Percentiles rank a stretch among this genome's conserved stretches.
Evolutionary conservation across 2,797 vertebrate genomes (phyloP).

Genomic region (Picus viridis): DNA sequence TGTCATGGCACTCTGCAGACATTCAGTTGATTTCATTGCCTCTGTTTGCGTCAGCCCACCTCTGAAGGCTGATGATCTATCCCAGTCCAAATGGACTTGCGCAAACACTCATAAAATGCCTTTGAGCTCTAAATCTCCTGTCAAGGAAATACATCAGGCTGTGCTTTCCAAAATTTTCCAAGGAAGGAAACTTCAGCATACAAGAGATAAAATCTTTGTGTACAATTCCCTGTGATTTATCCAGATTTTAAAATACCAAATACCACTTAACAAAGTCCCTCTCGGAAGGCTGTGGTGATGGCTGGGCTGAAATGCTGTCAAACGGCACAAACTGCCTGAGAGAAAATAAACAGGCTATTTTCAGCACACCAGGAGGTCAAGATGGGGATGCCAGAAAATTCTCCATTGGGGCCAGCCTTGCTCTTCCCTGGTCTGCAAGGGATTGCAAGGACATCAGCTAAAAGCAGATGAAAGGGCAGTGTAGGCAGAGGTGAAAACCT

Average conservation of each 20-base stretch:
- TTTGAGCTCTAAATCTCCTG: background rate
- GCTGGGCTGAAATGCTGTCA: background rate
- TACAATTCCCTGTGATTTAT: background rate
- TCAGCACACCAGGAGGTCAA: background rate
- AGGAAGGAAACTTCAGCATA: background rate
- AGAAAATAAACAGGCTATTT: background rate
- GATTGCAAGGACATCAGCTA: background rate
- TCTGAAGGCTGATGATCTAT: background rate
- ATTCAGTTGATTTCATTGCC: background rate
- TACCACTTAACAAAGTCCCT: background rate
- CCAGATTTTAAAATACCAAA: background rate
- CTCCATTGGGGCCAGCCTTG: background rate
- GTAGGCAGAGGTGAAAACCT: background rate
- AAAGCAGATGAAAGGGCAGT: background rate
- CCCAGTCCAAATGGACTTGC: background rate
- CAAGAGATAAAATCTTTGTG: background rate
- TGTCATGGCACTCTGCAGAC: background rate
- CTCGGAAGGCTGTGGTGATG: background rate
- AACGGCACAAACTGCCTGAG: background rate
- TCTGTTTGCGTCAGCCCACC: background rate
- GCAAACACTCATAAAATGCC: background rate
- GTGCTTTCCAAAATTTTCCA: slow-evolving; percentile 7
- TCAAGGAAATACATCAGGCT: background rate
- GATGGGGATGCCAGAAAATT: background rate
- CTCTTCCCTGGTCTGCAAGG: background rate